Base-by-base conservation (phyloP, 2,113 vertebrate species). In the Pollimyrus isidori region DNA sequence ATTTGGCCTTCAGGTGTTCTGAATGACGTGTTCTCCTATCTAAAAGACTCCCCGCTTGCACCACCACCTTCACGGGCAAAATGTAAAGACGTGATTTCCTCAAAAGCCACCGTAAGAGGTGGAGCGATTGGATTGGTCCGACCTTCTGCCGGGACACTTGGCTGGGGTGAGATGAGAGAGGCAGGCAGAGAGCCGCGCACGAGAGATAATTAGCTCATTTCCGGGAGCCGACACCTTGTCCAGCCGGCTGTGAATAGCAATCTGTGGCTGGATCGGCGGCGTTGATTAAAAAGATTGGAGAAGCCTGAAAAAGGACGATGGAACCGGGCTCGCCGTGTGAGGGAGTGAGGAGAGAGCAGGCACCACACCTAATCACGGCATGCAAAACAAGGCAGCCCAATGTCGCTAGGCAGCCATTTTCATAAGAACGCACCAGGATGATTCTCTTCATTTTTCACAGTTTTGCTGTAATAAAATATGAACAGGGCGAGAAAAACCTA, bases 201-300 rank as follows among this genome's bases (percentile, higher is more conserved):
- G 7, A 45, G 87, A 21, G 88, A 35, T n/a, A 87, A 87, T 89
- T 89, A 89, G 85, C 50, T 87, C 84, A 89, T 87, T 85, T 45
- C 46, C 45, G 62, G 45, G 42, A 76, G 89, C 21, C 5, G 30
- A 49, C 23, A 39, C 65, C 88, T 82, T 7, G 26, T 69, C 48
- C 69, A 42, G 48, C 65, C n/a, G 19, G 21, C 88, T 39, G 58
- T 89, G 84, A 87, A 86, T 52, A 73, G 56, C 86, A 76, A 87
- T 89, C 35, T 49, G 10, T 85, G 19, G 46, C 11, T 26, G 11
- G 35, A 69, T 58, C 86, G 49, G 35, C 13, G 26, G 48, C 17
- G 19, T 30, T 88, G 56, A 88, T 88, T 42, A 69, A 86, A 69
- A 88, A 23, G 46, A 82, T 49, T 9, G 6, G 49, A 10, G 69